phyloP scores from a whole-genome alignment of 2,797 vertebrate genomes.

The Arnoldichthys spilopterus region DNA sequence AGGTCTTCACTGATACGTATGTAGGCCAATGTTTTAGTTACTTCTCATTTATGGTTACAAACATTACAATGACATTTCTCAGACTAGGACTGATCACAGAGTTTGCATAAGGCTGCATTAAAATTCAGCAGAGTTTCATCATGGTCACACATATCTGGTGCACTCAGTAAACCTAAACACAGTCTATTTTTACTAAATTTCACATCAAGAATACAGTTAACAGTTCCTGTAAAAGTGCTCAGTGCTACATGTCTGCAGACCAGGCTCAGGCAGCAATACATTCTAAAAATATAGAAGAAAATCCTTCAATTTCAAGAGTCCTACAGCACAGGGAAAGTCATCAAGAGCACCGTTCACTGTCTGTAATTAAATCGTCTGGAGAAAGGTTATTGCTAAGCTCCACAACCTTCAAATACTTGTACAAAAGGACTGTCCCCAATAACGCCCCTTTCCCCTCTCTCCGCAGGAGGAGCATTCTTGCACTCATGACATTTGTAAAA shows the following conservation, averaged over 20 bases:
- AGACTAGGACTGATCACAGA: not conserved
- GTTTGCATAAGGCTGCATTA: conserved; percentile 5
- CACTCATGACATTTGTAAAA: conserved; percentile 64
- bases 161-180: not conserved
- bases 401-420: conserved; percentile 38
- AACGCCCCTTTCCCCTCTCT: conserved; percentile 18
- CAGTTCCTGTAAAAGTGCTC: not conserved
- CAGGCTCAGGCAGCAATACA: not conserved
- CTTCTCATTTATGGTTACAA: not conserved
- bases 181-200: not conserved
- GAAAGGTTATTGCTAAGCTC: conserved; percentile 57
- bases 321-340: conserved; percentile 37
- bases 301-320: conserved; percentile 16
- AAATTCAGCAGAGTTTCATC: conserved; percentile 5
- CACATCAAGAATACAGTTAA: not conserved
- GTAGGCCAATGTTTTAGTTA: not conserved
- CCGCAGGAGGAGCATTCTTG: conserved; percentile 43
- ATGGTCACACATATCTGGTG: not conserved
- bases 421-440: conserved; percentile 34
- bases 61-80: not conserved
- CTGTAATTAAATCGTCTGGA: conserved; percentile 59
- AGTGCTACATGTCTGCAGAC: not conserved
- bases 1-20: not conserved
- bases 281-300: conserved; percentile 8
- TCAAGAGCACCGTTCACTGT: conserved; percentile 32